Evolutionary conservation across 2,888 invertebrate genomes (phyloP), one percentile per base, ranked within the genome.

Genomic region (Ashinkailepas kermadecensis): DNA sequence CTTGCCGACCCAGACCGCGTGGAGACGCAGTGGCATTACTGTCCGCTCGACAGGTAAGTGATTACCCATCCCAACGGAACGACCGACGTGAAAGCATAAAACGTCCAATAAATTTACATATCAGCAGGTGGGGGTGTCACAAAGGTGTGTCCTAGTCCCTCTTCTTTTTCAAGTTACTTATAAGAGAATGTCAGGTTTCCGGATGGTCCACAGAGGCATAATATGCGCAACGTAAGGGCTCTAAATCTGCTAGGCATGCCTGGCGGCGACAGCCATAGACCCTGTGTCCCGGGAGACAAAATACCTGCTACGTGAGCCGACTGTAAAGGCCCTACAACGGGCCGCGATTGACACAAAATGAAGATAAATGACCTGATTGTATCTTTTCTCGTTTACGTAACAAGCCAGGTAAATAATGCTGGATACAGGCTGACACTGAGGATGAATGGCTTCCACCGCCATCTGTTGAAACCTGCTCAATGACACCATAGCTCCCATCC

Each of bases 371-470:
- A 56, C 56, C 54, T 21, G 74, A 74, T 74, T 21, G 74, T 74
- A 74, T 74, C 74, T 74, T 74, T 56, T 74, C 74, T 74, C 74
- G 74, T 74, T 74, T 74, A 74, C 74, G 74, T 74, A 74, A 74
- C 74, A 74, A 74, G 74, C 74, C 74, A 56, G 56, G 74, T 74
- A 74, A 74, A 74, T 74, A 74, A 74, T 74, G 74, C 74, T 15
- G 39, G 74, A 74, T 56, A 23, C 54, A 74, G 56, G 74, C 74
- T 74, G 74, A 54, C 74, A 56, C 74, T 56, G 74, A 56, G 74
- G 74, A 74, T 74, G 74, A 74, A 74, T 74, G 18, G 74, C 74
- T 15, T 21, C 21, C 21, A 54, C 18, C 21, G 74, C 56, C 74
- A 56, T 74, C 74, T 74, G 74, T 74, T 74, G 74, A 74, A 74